phyloP scores from a whole-genome alignment of 2,797 vertebrate species.

The Nothura maculosa region DNA sequence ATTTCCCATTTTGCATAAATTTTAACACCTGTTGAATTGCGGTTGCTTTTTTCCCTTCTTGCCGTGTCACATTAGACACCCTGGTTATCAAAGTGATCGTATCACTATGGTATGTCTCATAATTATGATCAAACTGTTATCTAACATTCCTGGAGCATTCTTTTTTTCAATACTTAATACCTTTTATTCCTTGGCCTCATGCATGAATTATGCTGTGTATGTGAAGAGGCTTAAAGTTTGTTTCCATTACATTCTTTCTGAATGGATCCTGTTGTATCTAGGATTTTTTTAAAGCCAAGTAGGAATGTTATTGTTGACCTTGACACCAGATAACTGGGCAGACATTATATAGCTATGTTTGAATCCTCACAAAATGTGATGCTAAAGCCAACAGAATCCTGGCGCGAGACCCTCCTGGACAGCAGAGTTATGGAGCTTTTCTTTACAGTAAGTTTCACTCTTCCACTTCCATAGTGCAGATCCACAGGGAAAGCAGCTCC shows the following conservation, averaged over 20 bases:
- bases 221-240: constrained; percentile 87
- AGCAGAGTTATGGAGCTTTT: constrained; percentile 99
- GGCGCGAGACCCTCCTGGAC: constrained; percentile 97
- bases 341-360: constrained; percentile 99
- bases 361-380: constrained; percentile 99
- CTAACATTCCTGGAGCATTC: constrained; percentile 90
- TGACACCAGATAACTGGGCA: constrained; percentile 97
- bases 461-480: constrained; percentile 53
- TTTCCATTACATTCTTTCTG: constrained; percentile 86
- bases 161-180: constrained; percentile 83
- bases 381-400: constrained; percentile 97
- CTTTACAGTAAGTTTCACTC: constrained; percentile 93
- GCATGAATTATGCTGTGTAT: constrained; percentile 87
- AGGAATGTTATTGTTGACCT: constrained; percentile 93
- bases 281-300: constrained; percentile 80
- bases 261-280: constrained; percentile 83
- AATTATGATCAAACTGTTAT: constrained; percentile 91
- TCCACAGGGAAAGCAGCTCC: constrained; percentile 39
- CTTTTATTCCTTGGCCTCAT: constrained; percentile 87
- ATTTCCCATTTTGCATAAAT: constrained; percentile 71
- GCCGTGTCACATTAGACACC: constrained; percentile 72
- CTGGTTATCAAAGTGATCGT: constrained; percentile 86
- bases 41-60: constrained; percentile 72
- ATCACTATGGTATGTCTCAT: constrained; percentile 85
- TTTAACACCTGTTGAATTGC: constrained; percentile 78